Conservation (phyloP, 2,888 invertebrate genomes). For the Eristalis arbustorum region DNA sequence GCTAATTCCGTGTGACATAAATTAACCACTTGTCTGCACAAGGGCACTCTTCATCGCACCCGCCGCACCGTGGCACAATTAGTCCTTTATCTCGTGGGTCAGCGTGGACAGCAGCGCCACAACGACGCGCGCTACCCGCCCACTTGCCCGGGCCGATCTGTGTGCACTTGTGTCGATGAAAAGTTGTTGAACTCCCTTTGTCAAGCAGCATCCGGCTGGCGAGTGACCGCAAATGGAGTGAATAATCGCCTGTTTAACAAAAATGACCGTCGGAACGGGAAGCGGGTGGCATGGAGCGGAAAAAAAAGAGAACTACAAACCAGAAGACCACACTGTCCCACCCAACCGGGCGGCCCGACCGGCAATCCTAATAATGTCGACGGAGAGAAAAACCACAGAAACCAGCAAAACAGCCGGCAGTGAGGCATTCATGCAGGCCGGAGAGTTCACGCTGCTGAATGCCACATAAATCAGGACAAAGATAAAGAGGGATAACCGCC, state of each 20-base stretch:
- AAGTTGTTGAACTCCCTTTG: slow-evolving; percentile 48
- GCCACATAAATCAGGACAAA: slow-evolving; percentile 64
- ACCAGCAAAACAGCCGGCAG: slow-evolving; percentile 56
- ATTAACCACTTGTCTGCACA: slow-evolving; percentile 52
- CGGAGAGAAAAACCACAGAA: slow-evolving; percentile 47
- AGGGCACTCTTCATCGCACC: slow-evolving; percentile 25
- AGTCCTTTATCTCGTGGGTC: not conserved
- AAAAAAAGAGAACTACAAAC: not conserved
- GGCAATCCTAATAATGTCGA: slow-evolving; percentile 39
- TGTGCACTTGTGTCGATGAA: slow-evolving; percentile 33
- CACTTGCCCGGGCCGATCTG: not conserved
- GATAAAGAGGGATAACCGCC: slow-evolving; percentile 56
- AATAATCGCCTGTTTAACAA: slow-evolving; percentile 57
- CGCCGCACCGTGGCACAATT: not conserved
- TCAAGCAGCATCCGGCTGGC: slow-evolving; percentile 7
- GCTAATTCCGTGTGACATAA: slow-evolving; percentile 41
- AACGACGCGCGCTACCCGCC: not conserved
- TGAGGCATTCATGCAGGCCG: slow-evolving; percentile 27
- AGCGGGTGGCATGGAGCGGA: not conserved
- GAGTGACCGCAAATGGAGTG: slow-evolving; percentile 60
- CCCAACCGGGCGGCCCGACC: not conserved
- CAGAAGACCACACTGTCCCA: not conserved
- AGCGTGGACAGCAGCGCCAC: not conserved
- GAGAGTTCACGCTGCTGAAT: slow-evolving; percentile 47
- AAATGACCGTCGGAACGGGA: slow-evolving; percentile 22